phyloP scores from a whole-genome alignment of 2,113 vertebrate genomes.

The Platanista minor region DNA sequence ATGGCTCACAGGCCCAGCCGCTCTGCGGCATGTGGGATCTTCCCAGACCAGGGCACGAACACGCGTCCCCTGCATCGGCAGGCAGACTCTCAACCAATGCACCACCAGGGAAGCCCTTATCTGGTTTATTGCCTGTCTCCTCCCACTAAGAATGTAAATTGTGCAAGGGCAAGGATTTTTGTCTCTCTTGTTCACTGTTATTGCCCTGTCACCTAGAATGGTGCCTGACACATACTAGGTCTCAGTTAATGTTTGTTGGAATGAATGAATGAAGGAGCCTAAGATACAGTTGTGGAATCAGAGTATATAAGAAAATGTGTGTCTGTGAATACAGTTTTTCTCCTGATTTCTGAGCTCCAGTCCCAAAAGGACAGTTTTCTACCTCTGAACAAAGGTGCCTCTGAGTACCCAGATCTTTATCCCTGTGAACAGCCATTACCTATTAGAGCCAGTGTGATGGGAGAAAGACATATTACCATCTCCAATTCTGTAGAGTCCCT shows the following conservation, averaged over 20 bases:
- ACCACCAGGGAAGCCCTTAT: no score
- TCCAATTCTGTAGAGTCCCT: background rate
- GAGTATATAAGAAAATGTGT: background rate
- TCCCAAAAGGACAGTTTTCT: background rate
- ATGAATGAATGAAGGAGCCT: background rate
- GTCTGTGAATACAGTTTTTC: background rate
- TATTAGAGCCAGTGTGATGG: background rate
- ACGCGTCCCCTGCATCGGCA: no score
- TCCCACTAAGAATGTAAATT: background rate
- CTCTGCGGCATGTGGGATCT: no score
- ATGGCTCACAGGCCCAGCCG: no score
- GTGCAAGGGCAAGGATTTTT: background rate
- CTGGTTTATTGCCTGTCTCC: background rate
- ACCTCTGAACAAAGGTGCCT: background rate
- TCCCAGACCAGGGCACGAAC: no score
- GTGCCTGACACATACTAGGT: background rate
- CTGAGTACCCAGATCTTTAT: background rate
- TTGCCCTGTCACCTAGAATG: background rate
- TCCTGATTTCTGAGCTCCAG: background rate
- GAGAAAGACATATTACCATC: background rate
- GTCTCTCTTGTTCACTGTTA: background rate
- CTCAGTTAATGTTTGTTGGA: background rate
- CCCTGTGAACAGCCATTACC: background rate
- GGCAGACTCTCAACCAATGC: no score
- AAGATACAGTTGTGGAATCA: background rate